Conservation (phyloP, 2,113 vertebrate genomes). For the Enhydra lutris region DNA sequence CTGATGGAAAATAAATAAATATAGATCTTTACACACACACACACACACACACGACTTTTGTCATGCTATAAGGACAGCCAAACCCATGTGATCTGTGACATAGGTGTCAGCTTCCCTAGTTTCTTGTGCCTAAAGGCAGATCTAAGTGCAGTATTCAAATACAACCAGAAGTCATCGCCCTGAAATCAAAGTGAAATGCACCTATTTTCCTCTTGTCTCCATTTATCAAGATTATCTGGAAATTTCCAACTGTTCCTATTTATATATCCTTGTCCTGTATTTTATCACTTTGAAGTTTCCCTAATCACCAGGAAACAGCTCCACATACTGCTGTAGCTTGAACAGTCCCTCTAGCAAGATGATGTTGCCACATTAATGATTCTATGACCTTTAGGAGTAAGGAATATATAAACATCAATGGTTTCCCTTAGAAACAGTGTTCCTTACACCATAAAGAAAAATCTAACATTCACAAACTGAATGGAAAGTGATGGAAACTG, state of each 20-base stretch:
- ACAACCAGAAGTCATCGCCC: slow-evolving; percentile 64
- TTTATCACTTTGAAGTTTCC: slow-evolving; percentile 29
- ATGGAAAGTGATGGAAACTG: neutral
- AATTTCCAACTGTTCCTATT: slow-evolving; percentile 73
- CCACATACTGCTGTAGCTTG: neutral
- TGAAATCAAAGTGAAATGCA: slow-evolving; percentile 73
- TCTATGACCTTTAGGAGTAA: slow-evolving; percentile 60
- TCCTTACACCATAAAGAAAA: slow-evolving; percentile 35
- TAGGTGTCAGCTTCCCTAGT: slow-evolving; percentile 61
- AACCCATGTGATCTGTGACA: slow-evolving; percentile 63
- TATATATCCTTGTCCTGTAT: slow-evolving; percentile 49
- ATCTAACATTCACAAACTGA: neutral
- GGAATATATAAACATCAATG: slow-evolving; percentile 37
- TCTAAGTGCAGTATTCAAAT: slow-evolving; percentile 66
- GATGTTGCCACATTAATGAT: slow-evolving; percentile 46
- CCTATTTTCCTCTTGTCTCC: slow-evolving; percentile 13
- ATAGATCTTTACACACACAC: neutral
- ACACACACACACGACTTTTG: slow-evolving; percentile 60
- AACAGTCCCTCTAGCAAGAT: slow-evolving; percentile 41
- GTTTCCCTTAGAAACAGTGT: slow-evolving; percentile 35
- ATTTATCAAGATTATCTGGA: slow-evolving; percentile 66
- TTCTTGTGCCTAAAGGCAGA: slow-evolving; percentile 72
- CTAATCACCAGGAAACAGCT: slow-evolving; percentile 9
- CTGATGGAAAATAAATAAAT: slow-evolving; percentile 37
- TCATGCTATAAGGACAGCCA: slow-evolving; percentile 76